Evolutionary conservation across 2,797 vertebrate species (phyloP).

Genomic region (Phataginus tricuspis): DNA sequence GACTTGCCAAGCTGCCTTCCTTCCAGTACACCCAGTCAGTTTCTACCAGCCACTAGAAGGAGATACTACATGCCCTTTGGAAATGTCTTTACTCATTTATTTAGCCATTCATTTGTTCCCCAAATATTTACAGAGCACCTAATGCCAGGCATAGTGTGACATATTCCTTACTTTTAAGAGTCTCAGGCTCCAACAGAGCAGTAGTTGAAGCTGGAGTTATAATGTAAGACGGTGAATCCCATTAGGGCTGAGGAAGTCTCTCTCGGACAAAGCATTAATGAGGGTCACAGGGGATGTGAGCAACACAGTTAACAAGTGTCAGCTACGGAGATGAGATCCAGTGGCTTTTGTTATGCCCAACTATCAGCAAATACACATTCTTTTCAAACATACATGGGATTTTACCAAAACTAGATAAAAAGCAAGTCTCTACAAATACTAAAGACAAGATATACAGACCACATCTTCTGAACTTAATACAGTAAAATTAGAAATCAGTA

Average conservation of each 20-base stretch:
- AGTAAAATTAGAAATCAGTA: background rate
- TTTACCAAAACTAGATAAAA: slow-evolving; percentile 39
- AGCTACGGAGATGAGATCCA: background rate
- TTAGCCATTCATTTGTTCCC: background rate
- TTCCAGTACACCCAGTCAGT: background rate
- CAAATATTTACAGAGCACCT: background rate
- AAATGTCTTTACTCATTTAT: background rate
- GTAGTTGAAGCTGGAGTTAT: background rate
- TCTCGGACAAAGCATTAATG: background rate
- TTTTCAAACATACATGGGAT: background rate
- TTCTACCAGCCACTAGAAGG: background rate
- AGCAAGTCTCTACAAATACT: background rate
- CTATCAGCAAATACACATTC: background rate
- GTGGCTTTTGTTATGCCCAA: background rate
- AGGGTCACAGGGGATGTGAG: background rate
- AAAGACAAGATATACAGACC: background rate
- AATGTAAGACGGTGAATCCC: background rate
- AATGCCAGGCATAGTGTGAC: background rate
- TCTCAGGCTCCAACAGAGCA: background rate
- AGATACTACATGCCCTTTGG: background rate
- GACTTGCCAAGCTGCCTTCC: background rate
- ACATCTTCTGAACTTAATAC: background rate
- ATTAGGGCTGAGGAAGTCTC: background rate
- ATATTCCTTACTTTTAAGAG: background rate
- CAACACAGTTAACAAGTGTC: background rate